Percentiles rank a stretch among this genome's conserved stretches.
These are phyloP conservation scores for Zoanthus sansibaricus DNA, from an alignment of 92 coral and sea anemone species.

Conservation along the genomic window DNA sequence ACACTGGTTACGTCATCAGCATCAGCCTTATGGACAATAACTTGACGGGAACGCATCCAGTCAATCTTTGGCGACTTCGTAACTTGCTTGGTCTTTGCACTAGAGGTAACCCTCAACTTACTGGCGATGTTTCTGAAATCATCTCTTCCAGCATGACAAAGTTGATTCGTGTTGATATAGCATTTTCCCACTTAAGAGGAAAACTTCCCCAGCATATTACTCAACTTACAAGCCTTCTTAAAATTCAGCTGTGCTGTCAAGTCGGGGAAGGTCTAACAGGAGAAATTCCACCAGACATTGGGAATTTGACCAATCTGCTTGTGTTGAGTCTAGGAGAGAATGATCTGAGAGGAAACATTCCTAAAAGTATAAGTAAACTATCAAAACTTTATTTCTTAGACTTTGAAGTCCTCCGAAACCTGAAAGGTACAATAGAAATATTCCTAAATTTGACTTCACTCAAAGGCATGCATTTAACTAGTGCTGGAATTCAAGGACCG, in stretches of 20 bases:
- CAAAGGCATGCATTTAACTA: slow-evolving; percentile 50
- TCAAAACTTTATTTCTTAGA: slow-evolving; percentile 51
- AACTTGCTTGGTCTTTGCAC: slow-evolving; percentile 63
- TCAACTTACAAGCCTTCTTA: slow-evolving; percentile 43
- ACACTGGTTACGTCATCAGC: slow-evolving; percentile 57
- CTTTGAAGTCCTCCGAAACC: slow-evolving; percentile 55
- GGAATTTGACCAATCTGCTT: slow-evolving; percentile 63
- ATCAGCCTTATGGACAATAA: slow-evolving; percentile 61
- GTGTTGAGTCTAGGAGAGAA: slow-evolving; percentile 62
- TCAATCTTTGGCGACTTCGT: slow-evolving; percentile 62
- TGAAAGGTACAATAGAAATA: slow-evolving; percentile 45
- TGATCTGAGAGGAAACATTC: slow-evolving; percentile 59
- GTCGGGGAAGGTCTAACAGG: slow-evolving; percentile 60
- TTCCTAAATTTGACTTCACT: slow-evolving; percentile 54
- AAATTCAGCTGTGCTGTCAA: slow-evolving; percentile 51
- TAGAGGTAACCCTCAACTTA: slow-evolving; percentile 46
- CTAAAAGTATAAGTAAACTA: slow-evolving; percentile 55
- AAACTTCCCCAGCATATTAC: slow-evolving; percentile 45
- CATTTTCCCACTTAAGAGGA: slow-evolving; percentile 38
- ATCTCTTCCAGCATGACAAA: slow-evolving; percentile 64
- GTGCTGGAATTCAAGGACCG: slow-evolving; percentile 61
- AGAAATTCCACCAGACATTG: slow-evolving; percentile 56
- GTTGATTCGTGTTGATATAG: slow-evolving; percentile 27
- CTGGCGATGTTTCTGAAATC: slow-evolving; percentile 52
- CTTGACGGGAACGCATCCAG: slow-evolving; percentile 60